These are phyloP conservation scores for Melitaea athalia DNA, from an alignment of 2,888 invertebrate genomes.

Conservation along the genomic window DNA sequence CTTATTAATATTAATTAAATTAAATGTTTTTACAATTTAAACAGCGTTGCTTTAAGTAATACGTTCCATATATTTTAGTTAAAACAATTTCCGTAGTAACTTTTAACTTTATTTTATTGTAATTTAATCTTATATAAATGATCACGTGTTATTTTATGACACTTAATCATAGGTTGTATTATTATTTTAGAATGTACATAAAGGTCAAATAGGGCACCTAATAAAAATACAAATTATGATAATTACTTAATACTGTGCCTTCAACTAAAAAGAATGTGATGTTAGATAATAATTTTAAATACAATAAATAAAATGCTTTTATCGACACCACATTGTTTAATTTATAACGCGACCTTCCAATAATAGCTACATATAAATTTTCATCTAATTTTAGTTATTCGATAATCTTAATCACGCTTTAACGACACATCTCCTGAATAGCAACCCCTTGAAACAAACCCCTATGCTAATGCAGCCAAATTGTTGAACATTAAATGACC, in stretches of 20 bases:
- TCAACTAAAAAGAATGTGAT: slow-evolving; percentile 67
- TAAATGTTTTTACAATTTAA: background rate
- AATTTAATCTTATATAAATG: background rate
- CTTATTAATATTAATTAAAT: slow-evolving; percentile 16
- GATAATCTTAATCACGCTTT: slow-evolving; percentile 52
- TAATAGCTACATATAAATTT: slow-evolving; percentile 23
- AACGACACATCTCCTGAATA: slow-evolving; percentile 53
- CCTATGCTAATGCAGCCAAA: slow-evolving; percentile 68
- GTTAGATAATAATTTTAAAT: slow-evolving; percentile 54
- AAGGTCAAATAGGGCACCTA: slow-evolving; percentile 55
- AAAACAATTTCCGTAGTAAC: background rate
- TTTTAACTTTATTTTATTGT: slow-evolving; percentile 13
- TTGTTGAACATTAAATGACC: slow-evolving; percentile 65
- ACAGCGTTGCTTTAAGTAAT: background rate
- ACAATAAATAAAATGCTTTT: slow-evolving; percentile 50
- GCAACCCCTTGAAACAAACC: slow-evolving; percentile 57
- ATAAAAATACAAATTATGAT: slow-evolving; percentile 54
- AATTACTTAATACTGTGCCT: slow-evolving; percentile 63
- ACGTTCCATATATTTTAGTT: slow-evolving; percentile 17
- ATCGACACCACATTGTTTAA: slow-evolving; percentile 38
- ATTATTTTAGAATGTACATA: slow-evolving; percentile 38
- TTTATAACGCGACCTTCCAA: slow-evolving; percentile 27
- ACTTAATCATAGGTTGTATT: slow-evolving; percentile 14
- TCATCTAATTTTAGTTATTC: slow-evolving; percentile 39
- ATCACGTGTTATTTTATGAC: slow-evolving; percentile 16